Evolutionary conservation across 2,888 invertebrate species (phyloP), one percentile per base, ranked within the genome.

Genomic region (Xylocampa areola): DNA sequence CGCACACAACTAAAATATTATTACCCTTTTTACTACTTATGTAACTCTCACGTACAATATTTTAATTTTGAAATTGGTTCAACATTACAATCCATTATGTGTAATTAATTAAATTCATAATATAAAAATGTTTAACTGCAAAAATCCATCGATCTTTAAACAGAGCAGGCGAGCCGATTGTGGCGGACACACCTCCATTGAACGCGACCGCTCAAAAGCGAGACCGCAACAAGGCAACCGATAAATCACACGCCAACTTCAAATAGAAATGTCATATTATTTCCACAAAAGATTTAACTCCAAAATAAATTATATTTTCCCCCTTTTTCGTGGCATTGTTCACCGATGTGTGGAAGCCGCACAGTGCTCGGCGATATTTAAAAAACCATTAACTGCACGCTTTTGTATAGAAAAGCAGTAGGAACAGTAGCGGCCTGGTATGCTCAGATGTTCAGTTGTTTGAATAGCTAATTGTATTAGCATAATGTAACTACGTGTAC

Each of bases 211-310:
- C 74, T 79, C 73, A 77, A 79, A 78, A 79, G 73, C 80, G 77
- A 80, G 79, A 85, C 87, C 87, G 76, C 87, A 86, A 85, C 85
- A 87, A 85, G 85, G 86, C 86, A 85, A 78, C 92, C 93, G 88
- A 94, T 94, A 94, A 94, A 94, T 94, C 94, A 94, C 83, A 70
- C 83, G 86, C 84, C 87, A 90, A 92, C 94, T 93, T 93, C 92
- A 92, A 94, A 94, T 94, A 94, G 94, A 94, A 94, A 94, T 89
- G 94, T 94, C 94, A 94, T 94, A 94, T 94, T 94, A 94, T 93
- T 94, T 91, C 91, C 93, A 94, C 94, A 94, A 94, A 94, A 94
- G 94, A 94, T 94, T 94, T 94, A 94, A 94, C 94, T 93, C 85
- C 92, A 92, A 94, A 94, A 94, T 94, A 94, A 94, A 94, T 94